Evolutionary conservation across 2,113 vertebrate genomes (phyloP), one percentile per base, ranked within the genome.

Genomic region (Rattus rattus): DNA sequence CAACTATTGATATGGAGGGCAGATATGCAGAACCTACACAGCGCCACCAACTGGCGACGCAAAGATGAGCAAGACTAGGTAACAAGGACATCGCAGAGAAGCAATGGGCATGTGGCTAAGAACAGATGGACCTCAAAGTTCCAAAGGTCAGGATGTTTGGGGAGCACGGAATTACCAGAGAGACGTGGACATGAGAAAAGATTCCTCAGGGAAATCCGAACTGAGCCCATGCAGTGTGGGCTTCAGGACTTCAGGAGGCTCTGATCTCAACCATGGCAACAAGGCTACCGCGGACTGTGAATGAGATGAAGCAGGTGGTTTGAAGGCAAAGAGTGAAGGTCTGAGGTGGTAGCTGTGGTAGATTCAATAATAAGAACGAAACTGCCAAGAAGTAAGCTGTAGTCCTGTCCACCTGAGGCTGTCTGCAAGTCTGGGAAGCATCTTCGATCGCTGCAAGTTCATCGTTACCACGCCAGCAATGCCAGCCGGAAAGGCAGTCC

Each of bases 401-500:
- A 19, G 7, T 56, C 19, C 28, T 36, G 7, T 30, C 39, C 19
- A 47, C 1, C 13, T 10, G 5, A 56, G 24, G 36, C 33, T 88
- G 61, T 30, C 63, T 92, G 54, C 81, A 73, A 24, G 69, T 39
- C 36, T 7, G 75, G 67, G 73, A 73, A 8, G 17, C n/a, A 86
- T 67, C 22, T 72, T 63, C 14, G 0, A 1, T 2, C 3, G 12
- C 87, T 63, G 10, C 10, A 24, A 47, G 69, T 47, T 92, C 89
- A n/a, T 5, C 9, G 26, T 1, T 26, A 80, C 0, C 8, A n/a
- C 90, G n/a, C 4, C 1, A 56, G 56, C 47, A 56, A 9, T 19
- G 5, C n/a, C 8, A 47, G 75, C 1, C 39, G 10, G 14, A 84
- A 13, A 84, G 70, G 49, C 7, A 26, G 7, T 26, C 88, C 72